Evolutionary conservation across 2,113 vertebrate genomes (phyloP).

Genomic region (Halichoerus grypus): DNA sequence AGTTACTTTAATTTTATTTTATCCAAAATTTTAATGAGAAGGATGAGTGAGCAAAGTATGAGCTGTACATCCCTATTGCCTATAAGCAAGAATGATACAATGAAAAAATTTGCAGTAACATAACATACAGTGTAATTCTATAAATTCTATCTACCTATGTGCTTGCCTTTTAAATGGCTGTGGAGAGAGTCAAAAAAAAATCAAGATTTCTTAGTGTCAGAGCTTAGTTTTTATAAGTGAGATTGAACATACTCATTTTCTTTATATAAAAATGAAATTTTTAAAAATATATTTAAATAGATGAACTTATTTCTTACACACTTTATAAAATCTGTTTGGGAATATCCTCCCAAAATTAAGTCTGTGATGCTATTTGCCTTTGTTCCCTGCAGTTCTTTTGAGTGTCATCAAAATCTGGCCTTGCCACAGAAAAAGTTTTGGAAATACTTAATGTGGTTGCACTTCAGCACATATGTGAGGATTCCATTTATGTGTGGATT

Average conservation of each 20-base stretch:
- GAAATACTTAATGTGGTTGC: neutral
- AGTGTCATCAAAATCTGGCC: neutral
- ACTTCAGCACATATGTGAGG: neutral
- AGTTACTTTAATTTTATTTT: neutral
- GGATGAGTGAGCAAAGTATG: neutral
- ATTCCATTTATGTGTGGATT: neutral
- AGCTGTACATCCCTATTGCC: neutral
- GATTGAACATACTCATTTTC: neutral
- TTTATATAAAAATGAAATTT: neutral
- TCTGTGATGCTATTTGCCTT: neutral
- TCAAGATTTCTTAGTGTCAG: neutral
- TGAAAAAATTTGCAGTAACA: neutral
- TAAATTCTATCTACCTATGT: neutral
- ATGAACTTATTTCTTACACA: neutral
- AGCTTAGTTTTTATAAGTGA: conserved; percentile 9
- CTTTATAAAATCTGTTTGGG: neutral
- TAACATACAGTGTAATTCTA: neutral
- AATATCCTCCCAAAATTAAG: neutral
- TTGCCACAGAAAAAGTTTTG: neutral
- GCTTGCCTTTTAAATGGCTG: neutral
- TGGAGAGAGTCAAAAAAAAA: neutral
- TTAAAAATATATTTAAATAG: neutral
- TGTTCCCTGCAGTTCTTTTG: neutral
- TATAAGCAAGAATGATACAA: neutral
- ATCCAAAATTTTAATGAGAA: neutral